These are phyloP conservation scores for Fringilla coelebs DNA, from an alignment of 2,797 vertebrate genomes.

Conservation along the genomic window DNA sequence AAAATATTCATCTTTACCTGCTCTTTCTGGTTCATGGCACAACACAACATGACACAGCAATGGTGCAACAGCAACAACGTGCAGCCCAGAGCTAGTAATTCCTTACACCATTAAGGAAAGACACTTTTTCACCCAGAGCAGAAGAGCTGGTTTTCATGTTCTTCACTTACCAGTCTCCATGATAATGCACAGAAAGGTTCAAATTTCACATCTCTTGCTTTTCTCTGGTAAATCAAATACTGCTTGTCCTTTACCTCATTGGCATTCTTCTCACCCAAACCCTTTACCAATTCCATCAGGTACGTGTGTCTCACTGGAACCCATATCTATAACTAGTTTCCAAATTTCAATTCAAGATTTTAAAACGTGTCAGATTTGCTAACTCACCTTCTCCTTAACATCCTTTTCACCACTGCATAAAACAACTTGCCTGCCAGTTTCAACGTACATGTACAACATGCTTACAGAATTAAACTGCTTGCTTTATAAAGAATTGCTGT, in stretches of 20 bases:
- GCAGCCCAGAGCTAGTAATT: not conserved
- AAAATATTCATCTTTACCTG: not conserved
- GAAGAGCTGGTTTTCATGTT: not conserved
- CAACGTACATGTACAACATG: accelerated
- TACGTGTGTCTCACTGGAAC: not conserved
- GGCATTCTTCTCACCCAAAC: not conserved
- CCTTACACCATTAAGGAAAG: not conserved
- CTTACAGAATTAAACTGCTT: not conserved
- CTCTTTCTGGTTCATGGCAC: not conserved
- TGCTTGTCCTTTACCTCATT: not conserved
- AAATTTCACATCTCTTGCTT: not conserved
- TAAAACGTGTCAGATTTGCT: not conserved
- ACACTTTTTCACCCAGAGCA: not conserved
- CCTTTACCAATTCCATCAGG: not conserved
- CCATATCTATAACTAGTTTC: not conserved
- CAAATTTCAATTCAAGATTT: not conserved
- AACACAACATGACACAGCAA: not conserved
- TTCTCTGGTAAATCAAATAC: not conserved
- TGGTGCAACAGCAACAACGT: accelerated
- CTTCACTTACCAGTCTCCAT: not conserved
- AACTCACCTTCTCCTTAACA: not conserved
- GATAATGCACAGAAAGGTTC: not conserved
- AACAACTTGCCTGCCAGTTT: not conserved
- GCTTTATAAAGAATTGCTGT: not conserved
- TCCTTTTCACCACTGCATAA: not conserved